A percentile compares a stretch with the other conserved stretches of the same genome.
Evolutionary conservation across 1,140 invertebrate species (phyloP).

Genomic region (Pentalonia nigronervosa): DNA sequence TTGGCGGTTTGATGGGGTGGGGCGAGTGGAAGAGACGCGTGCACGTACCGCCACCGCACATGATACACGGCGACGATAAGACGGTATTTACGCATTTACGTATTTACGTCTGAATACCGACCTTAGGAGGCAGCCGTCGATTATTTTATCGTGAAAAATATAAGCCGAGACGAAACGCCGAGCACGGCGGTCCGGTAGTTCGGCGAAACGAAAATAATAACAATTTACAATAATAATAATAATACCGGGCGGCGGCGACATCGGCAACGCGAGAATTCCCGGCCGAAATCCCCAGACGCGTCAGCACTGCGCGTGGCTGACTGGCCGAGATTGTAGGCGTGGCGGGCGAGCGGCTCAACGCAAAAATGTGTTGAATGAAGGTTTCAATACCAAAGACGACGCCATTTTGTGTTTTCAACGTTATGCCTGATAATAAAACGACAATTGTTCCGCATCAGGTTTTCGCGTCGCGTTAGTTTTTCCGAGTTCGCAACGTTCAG

Average conservation of each 20-base stretch:
- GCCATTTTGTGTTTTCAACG: constrained; percentile 56
- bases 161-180: not conserved
- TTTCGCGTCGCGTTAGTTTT: constrained; percentile 48
- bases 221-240: constrained; percentile 12
- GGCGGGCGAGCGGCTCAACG: constrained; percentile 54
- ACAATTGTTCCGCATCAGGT: constrained; percentile 4
- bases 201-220: not conserved
- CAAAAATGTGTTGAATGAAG: constrained; percentile 56
- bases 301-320: constrained; percentile 37
- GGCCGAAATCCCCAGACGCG: constrained; percentile 35
- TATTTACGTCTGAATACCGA: not conserved
- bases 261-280: not conserved
- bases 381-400: constrained; percentile 49
- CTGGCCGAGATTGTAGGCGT: constrained; percentile 52
- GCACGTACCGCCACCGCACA: not conserved
- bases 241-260: not conserved
- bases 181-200: not conserved
- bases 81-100: not conserved
- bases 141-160: not conserved
- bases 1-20: no score
- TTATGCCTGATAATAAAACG: constrained; percentile 52
- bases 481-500: not conserved
- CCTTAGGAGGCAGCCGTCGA: not conserved
- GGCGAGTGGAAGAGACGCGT: not conserved
- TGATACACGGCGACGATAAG: not conserved